Base-by-base conservation (phyloP, 2,113 vertebrate species). In the Coreoperca whiteheadi region DNA sequence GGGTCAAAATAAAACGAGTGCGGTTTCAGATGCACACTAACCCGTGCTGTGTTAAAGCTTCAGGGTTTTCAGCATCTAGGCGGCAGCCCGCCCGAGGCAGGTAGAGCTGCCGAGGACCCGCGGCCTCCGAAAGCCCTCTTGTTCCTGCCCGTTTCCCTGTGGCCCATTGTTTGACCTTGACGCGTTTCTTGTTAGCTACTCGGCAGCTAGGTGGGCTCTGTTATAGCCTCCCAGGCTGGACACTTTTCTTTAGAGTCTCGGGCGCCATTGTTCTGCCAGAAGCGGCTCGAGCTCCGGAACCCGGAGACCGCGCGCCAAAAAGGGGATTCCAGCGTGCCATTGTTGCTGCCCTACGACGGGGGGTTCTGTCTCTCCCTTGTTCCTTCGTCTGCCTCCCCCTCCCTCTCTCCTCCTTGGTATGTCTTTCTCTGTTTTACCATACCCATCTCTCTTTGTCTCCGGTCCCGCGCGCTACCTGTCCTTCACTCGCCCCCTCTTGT, bases 141-240 rank as follows among this genome's bases (percentile, higher is more conserved):
- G n/a, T n/a, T n/a, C n/a, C n/a, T n/a, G n/a, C n/a, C n/a, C n/a
- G n/a, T n/a, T n/a, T n/a, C n/a, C n/a, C n/a, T n/a, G n/a, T n/a
- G 71, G 76, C 51, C 83, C 88, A 82, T 94, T 92, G 89, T 94
- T 88, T 95, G 92, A 95, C 95, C 94, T 95, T 96, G 91, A 93
- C 79, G 63, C 87, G 74, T 85, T 87, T 91, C 77, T 54, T 66
- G 37, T 70, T 77, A 50, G 81, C 76, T 71, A 0, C 66, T 46
- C 60, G 32, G 63, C 82, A 81, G 75, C 83, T 79, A 54, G 68
- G 72, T 74, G 65, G 46, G 59, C 61, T 23, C 39, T 6, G 48
- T 4, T 46, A 50, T 50, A 57, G 65, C 82, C 25, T 81, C 60
- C 15, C 46, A 61, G 51, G 8, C 32, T 20, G 5, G 41, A 11